phyloP scores from a whole-genome alignment of 2,113 vertebrate species.

The Struthidea cinerea region DNA sequence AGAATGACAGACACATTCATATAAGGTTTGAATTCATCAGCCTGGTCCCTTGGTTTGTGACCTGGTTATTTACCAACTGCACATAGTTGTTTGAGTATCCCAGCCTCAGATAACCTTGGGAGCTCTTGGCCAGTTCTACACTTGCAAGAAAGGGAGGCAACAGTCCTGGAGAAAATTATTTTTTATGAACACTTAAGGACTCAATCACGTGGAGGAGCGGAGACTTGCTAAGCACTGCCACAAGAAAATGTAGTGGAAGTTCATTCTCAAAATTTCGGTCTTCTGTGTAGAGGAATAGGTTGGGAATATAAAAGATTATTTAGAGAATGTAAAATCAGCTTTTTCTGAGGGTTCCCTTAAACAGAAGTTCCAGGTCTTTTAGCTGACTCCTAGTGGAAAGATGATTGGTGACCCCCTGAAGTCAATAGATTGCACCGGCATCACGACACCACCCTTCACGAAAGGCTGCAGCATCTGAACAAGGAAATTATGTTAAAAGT shows the following conservation, averaged over 20 bases:
- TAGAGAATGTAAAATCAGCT: neutral
- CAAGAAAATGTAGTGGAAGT: neutral
- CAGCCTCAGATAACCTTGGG: neutral
- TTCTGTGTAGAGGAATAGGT: neutral
- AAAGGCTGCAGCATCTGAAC: neutral
- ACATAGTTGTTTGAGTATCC: neutral
- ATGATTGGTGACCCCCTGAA: neutral
- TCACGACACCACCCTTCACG: rapidly evolving
- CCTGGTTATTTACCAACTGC: neutral
- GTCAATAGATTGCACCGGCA: neutral
- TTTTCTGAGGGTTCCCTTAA: neutral
- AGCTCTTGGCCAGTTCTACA: neutral
- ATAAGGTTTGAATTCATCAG: neutral
- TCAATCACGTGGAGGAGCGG: neutral
- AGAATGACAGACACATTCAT: neutral
- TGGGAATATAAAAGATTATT: neutral
- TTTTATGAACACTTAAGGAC: neutral
- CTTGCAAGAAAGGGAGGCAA: neutral
- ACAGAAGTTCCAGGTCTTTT: neutral
- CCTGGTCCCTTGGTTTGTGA: neutral
- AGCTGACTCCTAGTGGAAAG: neutral
- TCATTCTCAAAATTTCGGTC: neutral
- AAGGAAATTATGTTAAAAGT: neutral
- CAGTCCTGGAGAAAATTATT: neutral
- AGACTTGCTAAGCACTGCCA: neutral